Evolutionary conservation across 2,113 vertebrate species (phyloP).

Genomic region (Nestor notabilis): DNA sequence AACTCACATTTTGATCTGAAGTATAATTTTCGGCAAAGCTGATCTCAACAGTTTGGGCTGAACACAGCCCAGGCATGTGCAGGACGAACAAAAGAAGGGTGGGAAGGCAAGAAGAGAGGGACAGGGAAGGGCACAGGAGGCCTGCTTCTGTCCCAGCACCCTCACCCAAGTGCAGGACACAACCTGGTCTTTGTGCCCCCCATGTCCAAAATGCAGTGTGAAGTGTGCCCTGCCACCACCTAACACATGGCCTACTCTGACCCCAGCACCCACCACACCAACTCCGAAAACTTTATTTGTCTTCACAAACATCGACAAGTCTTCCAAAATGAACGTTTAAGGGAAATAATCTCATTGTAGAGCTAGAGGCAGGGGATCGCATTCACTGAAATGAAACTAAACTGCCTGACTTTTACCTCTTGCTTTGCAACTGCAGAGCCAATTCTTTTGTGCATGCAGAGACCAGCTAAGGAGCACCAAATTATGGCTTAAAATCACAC

Average conservation of each 20-base stretch:
- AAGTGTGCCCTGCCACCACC: not conserved
- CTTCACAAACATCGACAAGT: not conserved
- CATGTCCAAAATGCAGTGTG: accelerated
- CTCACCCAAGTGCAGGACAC: not conserved
- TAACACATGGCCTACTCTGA: not conserved
- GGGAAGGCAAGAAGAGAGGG: not conserved
- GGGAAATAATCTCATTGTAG: not conserved
- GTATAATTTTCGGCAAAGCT: slow-evolving; percentile 25
- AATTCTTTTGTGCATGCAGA: slow-evolving; percentile 14
- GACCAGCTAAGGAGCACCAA: slow-evolving; percentile 35
- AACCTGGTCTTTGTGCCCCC: not conserved
- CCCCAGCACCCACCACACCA: not conserved
- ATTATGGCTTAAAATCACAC: slow-evolving; percentile 10
- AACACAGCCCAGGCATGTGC: slow-evolving; percentile 31
- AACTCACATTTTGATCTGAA: slow-evolving; percentile 27
- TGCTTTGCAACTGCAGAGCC: not conserved
- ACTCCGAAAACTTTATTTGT: not conserved
- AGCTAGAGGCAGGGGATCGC: not conserved
- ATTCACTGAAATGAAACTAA: not conserved
- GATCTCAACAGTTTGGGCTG: slow-evolving; percentile 59
- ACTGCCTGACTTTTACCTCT: not conserved
- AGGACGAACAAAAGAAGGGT: slow-evolving; percentile 1
- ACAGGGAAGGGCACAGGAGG: not conserved
- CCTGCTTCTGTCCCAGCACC: not conserved
- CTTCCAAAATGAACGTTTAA: not conserved